Evolutionary conservation across 2,797 vertebrate genomes (phyloP).

Genomic region (Xyrichtys novacula): DNA sequence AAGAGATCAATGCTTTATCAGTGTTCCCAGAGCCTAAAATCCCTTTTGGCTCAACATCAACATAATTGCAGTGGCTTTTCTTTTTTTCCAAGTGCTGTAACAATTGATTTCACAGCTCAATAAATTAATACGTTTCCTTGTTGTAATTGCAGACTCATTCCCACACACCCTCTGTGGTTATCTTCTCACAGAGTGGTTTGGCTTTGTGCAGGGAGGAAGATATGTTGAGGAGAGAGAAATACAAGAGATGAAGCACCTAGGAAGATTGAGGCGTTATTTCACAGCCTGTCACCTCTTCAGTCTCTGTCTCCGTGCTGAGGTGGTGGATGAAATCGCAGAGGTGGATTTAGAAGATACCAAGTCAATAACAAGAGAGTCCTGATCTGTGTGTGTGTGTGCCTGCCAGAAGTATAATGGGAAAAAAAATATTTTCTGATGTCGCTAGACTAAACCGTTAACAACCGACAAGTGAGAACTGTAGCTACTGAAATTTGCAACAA

Average conservation of each 20-base stretch:
- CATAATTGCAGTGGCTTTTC: constrained; percentile 40
- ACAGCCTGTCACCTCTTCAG: constrained; percentile 10
- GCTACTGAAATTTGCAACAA: too few species aligned
- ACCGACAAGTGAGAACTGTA: too few species aligned
- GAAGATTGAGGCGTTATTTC: constrained; percentile 16
- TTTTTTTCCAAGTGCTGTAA: constrained; percentile 29
- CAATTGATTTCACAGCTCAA: constrained; percentile 66
- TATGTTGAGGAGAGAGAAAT: neutral
- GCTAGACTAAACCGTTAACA: neutral
- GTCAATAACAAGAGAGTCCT: neutral
- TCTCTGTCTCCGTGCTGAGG: constrained; percentile 1
- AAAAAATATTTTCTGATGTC: neutral
- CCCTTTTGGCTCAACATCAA: constrained; percentile 55
- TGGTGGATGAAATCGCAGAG: neutral
- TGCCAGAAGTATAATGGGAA: neutral
- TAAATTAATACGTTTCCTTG: constrained; percentile 57
- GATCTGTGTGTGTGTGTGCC: neutral
- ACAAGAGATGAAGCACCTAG: neutral
- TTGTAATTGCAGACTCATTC: constrained; percentile 51
- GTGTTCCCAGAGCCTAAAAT: constrained; percentile 60
- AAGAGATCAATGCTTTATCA: constrained; percentile 58
- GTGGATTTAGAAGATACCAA: neutral
- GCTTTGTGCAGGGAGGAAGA: constrained; percentile 10
- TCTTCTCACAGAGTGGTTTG: constrained; percentile 22
- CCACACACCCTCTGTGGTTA: constrained; percentile 38